phyloP scores from a whole-genome alignment of 2,113 vertebrate genomes.

The Crotophaga sulcirostris region DNA sequence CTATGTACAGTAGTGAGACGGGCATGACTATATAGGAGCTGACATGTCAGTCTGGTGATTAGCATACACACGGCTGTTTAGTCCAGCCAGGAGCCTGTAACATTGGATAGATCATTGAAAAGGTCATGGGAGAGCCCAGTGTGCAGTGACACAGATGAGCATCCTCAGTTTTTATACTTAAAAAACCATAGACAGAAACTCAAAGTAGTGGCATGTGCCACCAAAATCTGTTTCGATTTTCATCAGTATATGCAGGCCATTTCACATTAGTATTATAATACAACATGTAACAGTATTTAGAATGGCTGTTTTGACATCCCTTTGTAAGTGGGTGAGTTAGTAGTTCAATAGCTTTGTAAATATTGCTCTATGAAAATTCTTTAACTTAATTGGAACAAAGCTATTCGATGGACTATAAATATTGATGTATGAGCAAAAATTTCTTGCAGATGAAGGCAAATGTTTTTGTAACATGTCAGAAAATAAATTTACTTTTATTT shows the following conservation, averaged over 20 bases:
- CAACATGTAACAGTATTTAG: background rate
- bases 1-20: accelerated
- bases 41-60: background rate
- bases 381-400: background rate
- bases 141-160: background rate
- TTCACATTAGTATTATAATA: background rate
- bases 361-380: background rate
- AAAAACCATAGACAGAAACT: background rate
- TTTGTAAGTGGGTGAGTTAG: background rate
- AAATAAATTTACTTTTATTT: constrained; percentile 47
- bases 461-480: background rate
- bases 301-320: background rate
- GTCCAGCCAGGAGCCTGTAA: background rate
- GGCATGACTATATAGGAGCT: background rate
- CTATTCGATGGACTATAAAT: constrained; percentile 41
- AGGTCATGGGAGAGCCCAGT: background rate
- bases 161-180: background rate
- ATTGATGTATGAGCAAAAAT: constrained; percentile 13
- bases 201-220: background rate
- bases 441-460: constrained; percentile 17
- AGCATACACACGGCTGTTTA: background rate
- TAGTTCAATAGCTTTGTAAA: constrained; percentile 30
- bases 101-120: background rate
- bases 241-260: background rate
- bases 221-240: accelerated